phyloP scores from a whole-genome alignment of 2,113 vertebrate genomes.

The Pedionomus torquatus region DNA sequence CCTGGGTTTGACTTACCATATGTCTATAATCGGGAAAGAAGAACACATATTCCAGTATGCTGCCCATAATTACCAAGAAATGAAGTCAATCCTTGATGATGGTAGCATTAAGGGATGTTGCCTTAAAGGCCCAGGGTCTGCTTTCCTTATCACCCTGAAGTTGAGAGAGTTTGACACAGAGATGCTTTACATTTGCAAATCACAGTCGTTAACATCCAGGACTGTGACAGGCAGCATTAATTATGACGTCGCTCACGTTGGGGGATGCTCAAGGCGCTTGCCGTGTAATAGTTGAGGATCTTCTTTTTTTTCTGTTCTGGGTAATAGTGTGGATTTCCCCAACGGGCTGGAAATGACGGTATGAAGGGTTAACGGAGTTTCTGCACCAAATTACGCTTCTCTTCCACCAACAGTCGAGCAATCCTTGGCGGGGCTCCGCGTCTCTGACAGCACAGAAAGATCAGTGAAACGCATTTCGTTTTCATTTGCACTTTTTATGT shows the following conservation, averaged over 20 bases:
- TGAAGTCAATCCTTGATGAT: slow-evolving; percentile 24
- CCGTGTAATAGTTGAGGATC: neutral
- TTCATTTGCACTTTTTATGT: slow-evolving; percentile 35
- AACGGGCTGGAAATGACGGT: fast-evolving
- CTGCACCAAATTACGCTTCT: neutral
- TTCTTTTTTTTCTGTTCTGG: neutral
- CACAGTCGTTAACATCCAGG: neutral
- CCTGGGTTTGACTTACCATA: neutral
- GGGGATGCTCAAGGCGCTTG: neutral
- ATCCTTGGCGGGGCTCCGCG: neutral
- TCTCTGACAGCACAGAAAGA: neutral
- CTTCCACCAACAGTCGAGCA: neutral
- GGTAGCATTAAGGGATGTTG: neutral
- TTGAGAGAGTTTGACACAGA: neutral
- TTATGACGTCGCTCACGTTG: neutral
- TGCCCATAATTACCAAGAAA: neutral
- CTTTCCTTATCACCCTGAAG: neutral
- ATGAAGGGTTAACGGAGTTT: slow-evolving; percentile 10
- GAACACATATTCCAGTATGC: neutral
- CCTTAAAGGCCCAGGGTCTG: slow-evolving; percentile 39
- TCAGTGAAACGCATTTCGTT: neutral
- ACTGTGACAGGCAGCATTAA: neutral
- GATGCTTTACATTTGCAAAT: slow-evolving; percentile 41
- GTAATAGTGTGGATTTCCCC: neutral
- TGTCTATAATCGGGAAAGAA: neutral